Evolutionary conservation across 2,888 invertebrate species (phyloP).

Genomic region (Drosophila meridiana): DNA sequence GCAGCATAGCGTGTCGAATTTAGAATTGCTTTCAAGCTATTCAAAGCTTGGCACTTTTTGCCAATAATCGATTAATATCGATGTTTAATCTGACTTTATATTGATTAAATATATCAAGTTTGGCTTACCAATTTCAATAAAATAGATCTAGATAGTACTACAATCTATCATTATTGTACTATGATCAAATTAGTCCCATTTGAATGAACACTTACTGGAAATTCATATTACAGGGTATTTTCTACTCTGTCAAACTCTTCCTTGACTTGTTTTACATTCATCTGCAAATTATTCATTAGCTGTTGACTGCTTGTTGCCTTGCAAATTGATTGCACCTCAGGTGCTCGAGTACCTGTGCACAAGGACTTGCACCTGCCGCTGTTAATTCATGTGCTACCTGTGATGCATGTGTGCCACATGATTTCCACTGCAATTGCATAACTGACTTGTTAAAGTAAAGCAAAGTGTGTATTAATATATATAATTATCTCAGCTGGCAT

Average conservation of each 20-base stretch:
- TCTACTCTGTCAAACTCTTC: not conserved
- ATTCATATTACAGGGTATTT: not conserved
- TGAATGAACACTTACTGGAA: not conserved
- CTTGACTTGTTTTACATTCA: conserved; percentile 17
- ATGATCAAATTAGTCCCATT: not conserved
- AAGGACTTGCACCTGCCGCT: conserved; percentile 30
- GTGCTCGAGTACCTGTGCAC: conserved; percentile 27
- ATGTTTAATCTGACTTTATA: too few relatives aligned
- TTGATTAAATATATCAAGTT: too few relatives aligned
- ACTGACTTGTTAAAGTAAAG: not conserved
- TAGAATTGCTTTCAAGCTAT: too few relatives aligned
- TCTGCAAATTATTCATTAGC: conserved; percentile 53
- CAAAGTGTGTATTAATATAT: not conserved
- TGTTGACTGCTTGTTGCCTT: conserved; percentile 61
- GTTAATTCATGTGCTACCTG: conserved; percentile 38
- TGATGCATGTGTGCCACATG: conserved; percentile 31
- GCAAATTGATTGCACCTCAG: conserved; percentile 44
- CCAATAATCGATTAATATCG: too few relatives aligned
- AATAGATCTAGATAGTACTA: too few relatives aligned
- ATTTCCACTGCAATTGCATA: conserved; percentile 26
- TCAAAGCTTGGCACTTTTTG: too few relatives aligned
- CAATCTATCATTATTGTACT: too few relatives aligned
- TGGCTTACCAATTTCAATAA: too few relatives aligned
- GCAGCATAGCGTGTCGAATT: too few relatives aligned
- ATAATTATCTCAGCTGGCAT: conserved; percentile 32